These are phyloP conservation scores for Cynopterus sphinx DNA, from an alignment of 2,797 vertebrate species.

Conservation along the genomic window DNA sequence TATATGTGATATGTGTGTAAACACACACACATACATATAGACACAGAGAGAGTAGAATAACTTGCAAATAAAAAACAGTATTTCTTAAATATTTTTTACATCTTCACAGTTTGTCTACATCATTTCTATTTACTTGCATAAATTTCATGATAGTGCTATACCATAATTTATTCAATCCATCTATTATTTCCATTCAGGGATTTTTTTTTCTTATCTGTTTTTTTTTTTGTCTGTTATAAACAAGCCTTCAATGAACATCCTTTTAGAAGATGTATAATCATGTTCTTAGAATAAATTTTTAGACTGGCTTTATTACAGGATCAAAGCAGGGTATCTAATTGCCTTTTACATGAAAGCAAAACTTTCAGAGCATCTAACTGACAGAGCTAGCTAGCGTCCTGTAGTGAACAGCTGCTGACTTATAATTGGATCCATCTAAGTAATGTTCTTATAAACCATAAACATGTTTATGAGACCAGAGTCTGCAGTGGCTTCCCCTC, in stretches of 20 bases:
- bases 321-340: neutral
- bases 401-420: neutral
- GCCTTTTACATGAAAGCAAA: neutral
- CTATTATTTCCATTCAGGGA: neutral
- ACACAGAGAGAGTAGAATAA: neutral
- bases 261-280: constrained; percentile 13
- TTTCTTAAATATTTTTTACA: neutral
- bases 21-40: neutral
- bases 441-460: neutral
- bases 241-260: neutral
- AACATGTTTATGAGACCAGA: neutral
- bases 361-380: neutral
- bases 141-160: neutral
- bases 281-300: constrained; percentile 5
- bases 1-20: neutral
- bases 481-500: neutral
- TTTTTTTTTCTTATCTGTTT: neutral
- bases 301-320: neutral
- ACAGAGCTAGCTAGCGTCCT: neutral
- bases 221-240: constrained; percentile 13
- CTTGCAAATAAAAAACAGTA: neutral
- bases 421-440: neutral
- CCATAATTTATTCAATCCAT: neutral
- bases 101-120: neutral
- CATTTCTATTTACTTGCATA: neutral